Evolutionary conservation across 2,797 vertebrate species (phyloP), one percentile per base, ranked within the genome.

Genomic region (Sternotherus odoratus): DNA sequence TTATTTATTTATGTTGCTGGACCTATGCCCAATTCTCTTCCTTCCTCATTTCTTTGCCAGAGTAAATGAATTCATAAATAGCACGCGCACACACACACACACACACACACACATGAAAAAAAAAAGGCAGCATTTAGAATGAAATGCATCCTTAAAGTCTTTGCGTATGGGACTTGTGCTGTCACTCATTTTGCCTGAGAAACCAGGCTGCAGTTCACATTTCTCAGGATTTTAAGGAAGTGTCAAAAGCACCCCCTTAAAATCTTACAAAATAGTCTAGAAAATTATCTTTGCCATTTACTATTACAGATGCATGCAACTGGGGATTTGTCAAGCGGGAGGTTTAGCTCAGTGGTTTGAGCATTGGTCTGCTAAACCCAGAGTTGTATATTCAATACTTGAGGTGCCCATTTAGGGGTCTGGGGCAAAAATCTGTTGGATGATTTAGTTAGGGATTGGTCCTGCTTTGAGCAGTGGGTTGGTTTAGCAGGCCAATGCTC

Each of bases 221-320:
- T 72, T 1, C 60, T 63, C 60, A 63, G 60, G 60, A 63, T 9
- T n/a, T 63, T 63, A n/a, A n/a, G 5, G 54, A 28, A 30, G 30
- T 63, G 30, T 33, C 57, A 8, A 56, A 53, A 56, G 54, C 50
- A 66, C 79, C 83, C 78, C 75, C 85, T 23, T 72, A 28, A 56
- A 91, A 90, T 9, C 74, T 60, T 92, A 90, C 48, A 81, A 13
- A 77, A 51, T 3, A 91, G 30, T 26, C 50, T 86, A 77, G 57
- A 89, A 2, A 2, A 1, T 1, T 56, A 15, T 51, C 26, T 66
- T 79, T 36, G 33, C 1, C 81, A 43, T 56, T 56, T 90, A 77
- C 28, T 86, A 16, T 16, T 19, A 86, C 7, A 19, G 82, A 15
- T 21, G 9, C 74, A 26, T 6, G 11, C 15, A 79, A 82, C 49